Evolutionary conservation across 2,113 vertebrate genomes (phyloP).

Genomic region (Pelusios castaneus): DNA sequence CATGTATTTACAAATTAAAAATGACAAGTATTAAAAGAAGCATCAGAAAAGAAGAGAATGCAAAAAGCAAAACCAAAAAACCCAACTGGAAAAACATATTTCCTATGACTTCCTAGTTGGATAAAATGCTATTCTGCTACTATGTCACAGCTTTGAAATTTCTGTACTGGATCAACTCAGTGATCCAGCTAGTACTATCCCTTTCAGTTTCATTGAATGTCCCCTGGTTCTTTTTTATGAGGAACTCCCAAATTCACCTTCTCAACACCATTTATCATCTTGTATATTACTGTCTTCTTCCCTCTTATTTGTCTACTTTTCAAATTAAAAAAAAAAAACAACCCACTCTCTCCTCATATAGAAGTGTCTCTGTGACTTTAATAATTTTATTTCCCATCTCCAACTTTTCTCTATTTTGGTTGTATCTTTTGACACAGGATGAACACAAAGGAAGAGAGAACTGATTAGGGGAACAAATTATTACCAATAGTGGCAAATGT

Average conservation of each 20-base stretch:
- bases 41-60: neutral
- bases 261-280: conserved; percentile 44
- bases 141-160: neutral
- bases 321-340: conserved; percentile 52
- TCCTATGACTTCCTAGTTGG: neutral
- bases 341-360: conserved; percentile 42
- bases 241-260: neutral
- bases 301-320: conserved; percentile 44
- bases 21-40: neutral
- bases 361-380: conserved; percentile 25
- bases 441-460: conserved; percentile 20
- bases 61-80: neutral
- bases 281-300: neutral
- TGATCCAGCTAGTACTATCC: neutral
- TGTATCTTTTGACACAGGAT: conserved; percentile 7
- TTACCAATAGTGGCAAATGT: conserved; percentile 32
- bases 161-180: neutral
- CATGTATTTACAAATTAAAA: neutral
- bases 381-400: conserved; percentile 42
- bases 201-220: conserved; percentile 26
- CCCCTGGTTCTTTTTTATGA: neutral
- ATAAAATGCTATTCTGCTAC: neutral
- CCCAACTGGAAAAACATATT: neutral
- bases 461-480: conserved; percentile 38
- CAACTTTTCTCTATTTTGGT: conserved; percentile 30